Conservation (phyloP, 2,113 vertebrate species). For the Ictalurus furcatus region DNA sequence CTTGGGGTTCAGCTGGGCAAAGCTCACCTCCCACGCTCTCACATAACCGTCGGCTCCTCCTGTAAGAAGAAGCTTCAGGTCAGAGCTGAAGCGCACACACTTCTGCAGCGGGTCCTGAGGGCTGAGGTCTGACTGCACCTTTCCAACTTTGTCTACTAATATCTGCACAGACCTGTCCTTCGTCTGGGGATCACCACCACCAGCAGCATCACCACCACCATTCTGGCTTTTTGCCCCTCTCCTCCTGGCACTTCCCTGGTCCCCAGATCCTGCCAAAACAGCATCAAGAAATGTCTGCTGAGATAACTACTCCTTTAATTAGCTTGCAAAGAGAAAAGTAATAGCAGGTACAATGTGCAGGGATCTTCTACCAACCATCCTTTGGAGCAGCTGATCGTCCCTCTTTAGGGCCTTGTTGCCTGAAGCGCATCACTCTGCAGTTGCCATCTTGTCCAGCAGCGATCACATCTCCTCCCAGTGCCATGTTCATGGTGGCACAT, state of each 20-base stretch:
- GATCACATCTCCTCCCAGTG: conserved; percentile 79
- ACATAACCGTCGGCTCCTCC: conserved; percentile 87
- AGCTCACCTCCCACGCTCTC: conserved; percentile 86
- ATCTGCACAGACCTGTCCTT: conserved; percentile 71
- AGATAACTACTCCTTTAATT: neutral
- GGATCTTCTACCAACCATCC: conserved; percentile 68
- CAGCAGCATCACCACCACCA: conserved; percentile 30
- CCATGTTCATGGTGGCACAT: conserved; percentile 92
- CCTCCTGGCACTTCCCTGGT: conserved; percentile 56
- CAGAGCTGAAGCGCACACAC: conserved; percentile 82
- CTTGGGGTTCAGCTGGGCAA: neutral
- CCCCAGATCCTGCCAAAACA: conserved; percentile 36
- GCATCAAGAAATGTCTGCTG: neutral
- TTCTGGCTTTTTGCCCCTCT: conserved; percentile 64
- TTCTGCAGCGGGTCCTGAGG: conserved; percentile 85
- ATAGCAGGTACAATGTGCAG: neutral
- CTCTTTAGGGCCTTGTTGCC: conserved; percentile 49
- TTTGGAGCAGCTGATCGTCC: conserved; percentile 49
- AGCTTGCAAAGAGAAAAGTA: neutral
- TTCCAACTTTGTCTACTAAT: conserved; percentile 73
- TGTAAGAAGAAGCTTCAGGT: conserved; percentile 81
- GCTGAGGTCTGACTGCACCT: conserved; percentile 84
- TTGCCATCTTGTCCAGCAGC: conserved; percentile 89
- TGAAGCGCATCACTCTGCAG: conserved; percentile 84
- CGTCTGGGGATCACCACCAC: conserved; percentile 35